Conservation (phyloP, 2,113 vertebrate genomes). For the Zosterops hypoxanthus region DNA sequence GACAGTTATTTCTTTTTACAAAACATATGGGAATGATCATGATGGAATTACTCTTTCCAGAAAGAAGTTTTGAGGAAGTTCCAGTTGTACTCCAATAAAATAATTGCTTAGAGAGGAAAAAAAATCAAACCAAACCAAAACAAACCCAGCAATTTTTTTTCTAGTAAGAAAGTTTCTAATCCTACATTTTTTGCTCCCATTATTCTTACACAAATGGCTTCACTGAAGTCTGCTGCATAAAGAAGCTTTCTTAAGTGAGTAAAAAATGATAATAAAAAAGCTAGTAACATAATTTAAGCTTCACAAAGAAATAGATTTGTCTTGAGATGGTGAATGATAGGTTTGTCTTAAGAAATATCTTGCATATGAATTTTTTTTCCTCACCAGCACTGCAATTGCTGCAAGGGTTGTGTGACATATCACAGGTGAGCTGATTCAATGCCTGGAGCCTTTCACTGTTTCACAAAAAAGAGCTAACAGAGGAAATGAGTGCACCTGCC, state of each 20-base stretch:
- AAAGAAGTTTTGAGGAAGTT: constrained; percentile 6
- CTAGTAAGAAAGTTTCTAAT: background rate
- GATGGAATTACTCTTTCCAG: background rate
- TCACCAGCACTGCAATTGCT: background rate
- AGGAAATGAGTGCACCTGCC: background rate
- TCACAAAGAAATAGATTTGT: background rate
- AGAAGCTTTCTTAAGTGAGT: background rate
- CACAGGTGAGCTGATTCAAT: background rate
- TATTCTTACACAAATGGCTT: background rate
- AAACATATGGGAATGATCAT: constrained; percentile 14
- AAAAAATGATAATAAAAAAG: background rate
- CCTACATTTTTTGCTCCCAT: background rate
- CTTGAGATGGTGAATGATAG: background rate
- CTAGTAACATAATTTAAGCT: background rate
- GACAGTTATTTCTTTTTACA: background rate
- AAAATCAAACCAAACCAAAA: background rate
- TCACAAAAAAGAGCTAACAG: background rate
- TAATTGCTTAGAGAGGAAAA: background rate
- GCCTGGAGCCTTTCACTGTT: background rate
- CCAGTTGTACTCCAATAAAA: background rate
- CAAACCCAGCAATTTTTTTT: background rate
- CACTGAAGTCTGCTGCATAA: background rate
- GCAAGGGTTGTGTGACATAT: background rate
- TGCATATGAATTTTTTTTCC: background rate
- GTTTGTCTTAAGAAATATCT: background rate